These are phyloP conservation scores for Erinaceus europaeus DNA, from an alignment of 2,113 vertebrate species.

Conservation along the genomic window DNA sequence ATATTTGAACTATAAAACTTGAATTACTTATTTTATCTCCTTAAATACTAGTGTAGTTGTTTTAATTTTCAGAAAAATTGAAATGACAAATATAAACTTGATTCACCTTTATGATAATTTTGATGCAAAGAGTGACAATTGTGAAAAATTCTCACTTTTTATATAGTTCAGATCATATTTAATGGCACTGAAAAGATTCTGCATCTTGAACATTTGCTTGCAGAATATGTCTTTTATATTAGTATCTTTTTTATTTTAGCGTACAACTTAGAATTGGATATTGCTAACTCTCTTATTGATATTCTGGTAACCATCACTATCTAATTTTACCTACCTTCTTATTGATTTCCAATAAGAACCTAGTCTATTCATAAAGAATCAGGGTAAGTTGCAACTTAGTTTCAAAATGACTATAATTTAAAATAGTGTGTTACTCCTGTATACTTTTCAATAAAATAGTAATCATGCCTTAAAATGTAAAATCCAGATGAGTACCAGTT, in stretches of 20 bases:
- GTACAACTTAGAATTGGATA: slow-evolving; percentile 53
- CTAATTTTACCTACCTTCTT: slow-evolving; percentile 83
- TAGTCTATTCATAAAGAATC: slow-evolving; percentile 73
- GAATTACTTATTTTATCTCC: neutral
- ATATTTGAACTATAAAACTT: slow-evolving; percentile 27
- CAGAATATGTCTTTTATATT: neutral
- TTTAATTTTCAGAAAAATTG: slow-evolving; percentile 5
- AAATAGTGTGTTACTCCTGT: slow-evolving; percentile 68
- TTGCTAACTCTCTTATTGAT: slow-evolving; percentile 80
- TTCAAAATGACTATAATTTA: slow-evolving; percentile 73
- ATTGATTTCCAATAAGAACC: slow-evolving; percentile 83
- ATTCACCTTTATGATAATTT: neutral
- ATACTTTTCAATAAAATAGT: slow-evolving; percentile 73
- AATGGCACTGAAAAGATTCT: neutral
- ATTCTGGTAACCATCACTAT: slow-evolving; percentile 83
- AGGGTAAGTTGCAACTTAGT: slow-evolving; percentile 71
- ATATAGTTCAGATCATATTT: neutral
- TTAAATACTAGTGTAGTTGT: neutral
- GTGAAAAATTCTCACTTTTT: neutral
- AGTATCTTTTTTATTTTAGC: slow-evolving; percentile 48
- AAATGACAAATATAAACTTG: slow-evolving; percentile 10
- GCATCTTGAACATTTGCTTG: neutral
- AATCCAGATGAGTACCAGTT: slow-evolving; percentile 29
- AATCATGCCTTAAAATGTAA: slow-evolving; percentile 63
- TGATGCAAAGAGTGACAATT: neutral